phyloP scores from a whole-genome alignment of 2,113 vertebrate genomes.

The Edolisoma coerulescens region DNA sequence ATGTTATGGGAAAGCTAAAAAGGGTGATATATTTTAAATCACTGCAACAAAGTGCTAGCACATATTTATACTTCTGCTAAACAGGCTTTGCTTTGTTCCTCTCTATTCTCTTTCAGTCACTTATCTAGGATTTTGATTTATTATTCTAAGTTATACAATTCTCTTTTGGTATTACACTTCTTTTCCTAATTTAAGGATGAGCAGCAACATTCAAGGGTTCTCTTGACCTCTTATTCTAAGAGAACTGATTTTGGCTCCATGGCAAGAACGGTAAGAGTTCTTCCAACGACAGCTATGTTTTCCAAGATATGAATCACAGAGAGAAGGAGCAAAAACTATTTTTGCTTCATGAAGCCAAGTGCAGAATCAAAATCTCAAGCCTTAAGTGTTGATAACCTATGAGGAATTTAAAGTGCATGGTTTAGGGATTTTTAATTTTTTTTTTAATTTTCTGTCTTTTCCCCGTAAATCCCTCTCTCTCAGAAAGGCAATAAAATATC shows the following conservation, averaged over 20 bases:
- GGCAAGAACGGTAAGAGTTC: background rate
- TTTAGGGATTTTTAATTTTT: background rate
- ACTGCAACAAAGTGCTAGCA: background rate
- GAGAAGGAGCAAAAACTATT: background rate
- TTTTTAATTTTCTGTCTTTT: background rate
- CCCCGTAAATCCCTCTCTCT: background rate
- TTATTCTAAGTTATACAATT: background rate
- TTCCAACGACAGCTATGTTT: background rate
- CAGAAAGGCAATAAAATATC: background rate
- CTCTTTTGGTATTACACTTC: background rate
- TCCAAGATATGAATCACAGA: background rate
- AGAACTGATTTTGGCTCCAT: background rate
- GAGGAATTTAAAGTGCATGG: background rate
- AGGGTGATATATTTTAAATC: background rate
- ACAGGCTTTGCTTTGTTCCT: background rate
- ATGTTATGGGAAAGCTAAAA: background rate
- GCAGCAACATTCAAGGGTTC: background rate
- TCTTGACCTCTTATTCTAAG: background rate
- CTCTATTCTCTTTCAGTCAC: background rate
- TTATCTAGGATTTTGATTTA: background rate
- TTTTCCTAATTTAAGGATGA: background rate
- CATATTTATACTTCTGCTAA: background rate
- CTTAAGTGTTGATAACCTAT: background rate
- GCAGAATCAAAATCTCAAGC: background rate
- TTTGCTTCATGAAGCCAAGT: background rate